A percentile compares a stretch with the other conserved stretches of the same genome.
Conservation (phyloP, 2,113 vertebrate genomes). For the Acanthochromis polyacanthus region DNA sequence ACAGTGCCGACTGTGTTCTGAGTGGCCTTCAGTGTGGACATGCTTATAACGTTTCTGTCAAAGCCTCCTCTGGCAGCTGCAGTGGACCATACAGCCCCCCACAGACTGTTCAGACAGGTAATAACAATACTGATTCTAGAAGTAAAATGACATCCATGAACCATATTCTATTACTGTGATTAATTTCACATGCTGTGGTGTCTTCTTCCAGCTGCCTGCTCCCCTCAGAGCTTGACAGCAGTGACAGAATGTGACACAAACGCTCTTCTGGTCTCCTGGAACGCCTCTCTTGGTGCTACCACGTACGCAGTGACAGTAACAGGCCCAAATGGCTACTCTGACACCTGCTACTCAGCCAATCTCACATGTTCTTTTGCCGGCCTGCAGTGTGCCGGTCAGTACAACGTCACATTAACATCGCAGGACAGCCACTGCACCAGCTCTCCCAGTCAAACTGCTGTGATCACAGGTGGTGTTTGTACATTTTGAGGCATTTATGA, state of each 20-base stretch:
- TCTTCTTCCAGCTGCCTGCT: constrained; percentile 66
- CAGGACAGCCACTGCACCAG: constrained; percentile 59
- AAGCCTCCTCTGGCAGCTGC: constrained; percentile 70
- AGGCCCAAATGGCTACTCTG: constrained; percentile 38
- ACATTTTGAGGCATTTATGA: neutral
- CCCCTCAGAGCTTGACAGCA: constrained; percentile 55
- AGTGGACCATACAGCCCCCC: constrained; percentile 45
- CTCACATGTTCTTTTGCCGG: constrained; percentile 58
- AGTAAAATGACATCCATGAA: neutral
- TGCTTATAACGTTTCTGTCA: constrained; percentile 71
- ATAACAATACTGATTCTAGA: neutral
- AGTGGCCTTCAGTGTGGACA: constrained; percentile 76
- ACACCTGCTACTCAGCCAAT: constrained; percentile 50
- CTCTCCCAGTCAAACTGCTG: constrained; percentile 39
- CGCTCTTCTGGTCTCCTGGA: constrained; percentile 68
- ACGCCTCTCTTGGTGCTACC: constrained; percentile 45
- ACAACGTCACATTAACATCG: constrained; percentile 61
- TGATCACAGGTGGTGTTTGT: constrained; percentile 47
- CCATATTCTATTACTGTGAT: neutral
- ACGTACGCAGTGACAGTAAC: constrained; percentile 61
- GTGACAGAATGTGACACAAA: constrained; percentile 52
- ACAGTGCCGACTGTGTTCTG: constrained; percentile 61
- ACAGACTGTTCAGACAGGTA: constrained; percentile 66
- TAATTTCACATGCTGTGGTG: neutral
- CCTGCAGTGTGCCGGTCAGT: constrained; percentile 70